Evolutionary conservation across 2,797 vertebrate species (phyloP).

Genomic region (Amblyraja radiata): DNA sequence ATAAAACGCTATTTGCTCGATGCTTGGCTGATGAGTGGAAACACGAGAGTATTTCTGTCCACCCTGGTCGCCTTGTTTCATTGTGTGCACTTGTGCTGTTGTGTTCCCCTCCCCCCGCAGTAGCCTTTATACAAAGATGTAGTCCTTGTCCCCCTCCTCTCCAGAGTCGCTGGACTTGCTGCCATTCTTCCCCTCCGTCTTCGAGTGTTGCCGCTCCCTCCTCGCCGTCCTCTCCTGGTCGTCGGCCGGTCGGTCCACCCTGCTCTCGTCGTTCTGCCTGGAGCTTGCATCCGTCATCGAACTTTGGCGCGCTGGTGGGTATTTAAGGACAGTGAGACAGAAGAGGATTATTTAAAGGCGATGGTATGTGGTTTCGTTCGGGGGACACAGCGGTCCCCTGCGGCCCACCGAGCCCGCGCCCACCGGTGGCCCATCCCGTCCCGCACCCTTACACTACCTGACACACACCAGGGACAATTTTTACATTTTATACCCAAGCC

Average conservation of each 20-base stretch:
- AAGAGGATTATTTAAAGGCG: not conserved
- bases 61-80: slow-evolving; percentile 42
- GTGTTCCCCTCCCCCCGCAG: not conserved
- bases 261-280: slow-evolving; percentile 62
- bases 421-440: too few species aligned
- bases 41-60: slow-evolving; percentile 43
- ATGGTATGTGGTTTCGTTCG: too few species aligned
- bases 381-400: too few species aligned
- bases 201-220: slow-evolving; percentile 60
- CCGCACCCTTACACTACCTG: too few species aligned
- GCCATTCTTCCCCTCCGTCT: slow-evolving; percentile 61
- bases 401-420: too few species aligned
- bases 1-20: slow-evolving; percentile 42
- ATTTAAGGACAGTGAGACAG: not conserved
- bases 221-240: slow-evolving; percentile 59
- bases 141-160: slow-evolving; percentile 82
- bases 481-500: too few species aligned
- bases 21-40: slow-evolving; percentile 46
- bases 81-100: slow-evolving; percentile 8
- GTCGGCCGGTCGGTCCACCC: slow-evolving; percentile 62
- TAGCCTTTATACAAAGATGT: slow-evolving; percentile 76
- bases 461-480: too few species aligned
- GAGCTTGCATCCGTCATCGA: slow-evolving; percentile 55
- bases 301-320: slow-evolving; percentile 45
- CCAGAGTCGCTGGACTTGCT: slow-evolving; percentile 79